Conservation (phyloP, 2,797 vertebrate genomes). For the Micromesistius poutassou region DNA sequence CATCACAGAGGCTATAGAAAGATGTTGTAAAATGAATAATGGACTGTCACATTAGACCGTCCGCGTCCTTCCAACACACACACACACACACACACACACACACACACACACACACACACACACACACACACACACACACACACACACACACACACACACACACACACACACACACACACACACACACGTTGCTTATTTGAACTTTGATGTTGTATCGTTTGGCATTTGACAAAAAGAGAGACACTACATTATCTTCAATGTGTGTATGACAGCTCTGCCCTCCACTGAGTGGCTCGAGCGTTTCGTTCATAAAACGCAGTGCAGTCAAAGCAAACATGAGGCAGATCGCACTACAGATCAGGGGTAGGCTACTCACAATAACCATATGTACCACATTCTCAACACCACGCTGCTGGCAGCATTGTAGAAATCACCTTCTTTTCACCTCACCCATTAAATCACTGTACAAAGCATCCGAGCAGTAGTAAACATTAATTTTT, state of each 20-base stretch:
- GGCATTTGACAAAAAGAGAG: neutral
- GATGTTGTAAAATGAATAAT: neutral
- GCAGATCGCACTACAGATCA: neutral
- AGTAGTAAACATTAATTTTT: too few species aligned
- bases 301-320: slow-evolving; percentile 1
- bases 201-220: neutral
- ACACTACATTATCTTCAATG: neutral
- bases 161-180: neutral
- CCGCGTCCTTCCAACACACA: too few species aligned
- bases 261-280: neutral
- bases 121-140: neutral
- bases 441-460: neutral
- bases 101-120: too few species aligned
- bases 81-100: neutral
- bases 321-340: neutral
- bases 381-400: neutral
- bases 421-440: neutral
- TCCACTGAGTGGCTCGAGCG: neutral
- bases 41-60: neutral
- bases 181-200: neutral
- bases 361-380: neutral
- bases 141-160: neutral
- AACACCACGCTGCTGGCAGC: neutral
- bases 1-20: too few species aligned
- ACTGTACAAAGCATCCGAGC: neutral